phyloP scores from a whole-genome alignment of 2,113 vertebrate species.

The Rhinoptilus africanus region DNA sequence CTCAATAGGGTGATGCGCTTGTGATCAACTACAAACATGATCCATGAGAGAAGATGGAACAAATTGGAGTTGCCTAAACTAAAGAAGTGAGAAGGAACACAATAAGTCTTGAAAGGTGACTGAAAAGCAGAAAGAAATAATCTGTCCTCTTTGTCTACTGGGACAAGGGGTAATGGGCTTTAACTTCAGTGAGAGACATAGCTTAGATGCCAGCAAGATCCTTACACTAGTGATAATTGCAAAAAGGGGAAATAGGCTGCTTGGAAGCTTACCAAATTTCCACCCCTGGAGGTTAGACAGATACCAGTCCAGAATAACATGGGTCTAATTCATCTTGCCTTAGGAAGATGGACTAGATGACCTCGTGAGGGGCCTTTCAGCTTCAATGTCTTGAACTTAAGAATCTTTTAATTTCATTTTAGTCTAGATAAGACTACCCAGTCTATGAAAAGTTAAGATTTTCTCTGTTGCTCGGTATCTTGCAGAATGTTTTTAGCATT shows the following conservation, averaged over 20 bases:
- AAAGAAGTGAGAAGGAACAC: neutral
- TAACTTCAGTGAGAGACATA: neutral
- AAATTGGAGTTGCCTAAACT: neutral
- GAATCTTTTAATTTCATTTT: neutral
- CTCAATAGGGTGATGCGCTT: neutral
- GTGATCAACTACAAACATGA: neutral
- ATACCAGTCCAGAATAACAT: neutral
- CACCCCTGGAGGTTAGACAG: neutral
- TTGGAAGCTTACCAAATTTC: slow-evolving; percentile 26
- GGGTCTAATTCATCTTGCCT: neutral
- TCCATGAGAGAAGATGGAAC: neutral
- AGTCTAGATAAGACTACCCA: neutral
- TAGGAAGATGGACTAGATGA: neutral
- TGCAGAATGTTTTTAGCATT: neutral
- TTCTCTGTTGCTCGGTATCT: neutral
- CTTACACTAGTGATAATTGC: neutral
- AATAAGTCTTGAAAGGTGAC: neutral
- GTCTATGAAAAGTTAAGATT: slow-evolving; percentile 4
- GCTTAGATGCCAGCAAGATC: neutral
- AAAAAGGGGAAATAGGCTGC: slow-evolving; percentile 7
- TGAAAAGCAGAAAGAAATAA: neutral
- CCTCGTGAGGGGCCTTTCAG: neutral
- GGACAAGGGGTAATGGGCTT: neutral
- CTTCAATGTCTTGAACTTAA: neutral
- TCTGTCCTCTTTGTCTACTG: neutral